phyloP scores from a whole-genome alignment of 2,888 invertebrate species.

The Alloplasta piceator region DNA sequence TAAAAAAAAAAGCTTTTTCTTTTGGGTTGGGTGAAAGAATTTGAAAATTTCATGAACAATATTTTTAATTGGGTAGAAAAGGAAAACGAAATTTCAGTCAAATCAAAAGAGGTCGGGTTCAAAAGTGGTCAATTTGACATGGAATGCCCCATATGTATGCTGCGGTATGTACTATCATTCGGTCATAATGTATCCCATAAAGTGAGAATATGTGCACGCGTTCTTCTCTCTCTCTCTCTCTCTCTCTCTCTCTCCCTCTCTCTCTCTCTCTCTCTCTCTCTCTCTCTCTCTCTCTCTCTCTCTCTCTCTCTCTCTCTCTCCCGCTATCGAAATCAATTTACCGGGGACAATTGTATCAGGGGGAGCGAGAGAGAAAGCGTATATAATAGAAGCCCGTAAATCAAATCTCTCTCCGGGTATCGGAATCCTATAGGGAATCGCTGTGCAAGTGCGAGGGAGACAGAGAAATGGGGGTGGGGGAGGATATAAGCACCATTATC shows the following conservation, averaged over 20 bases:
- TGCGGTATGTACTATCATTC: slow-evolving; percentile 8
- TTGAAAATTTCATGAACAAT: no score
- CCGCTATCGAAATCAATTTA: slow-evolving; percentile 59
- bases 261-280: slow-evolving; percentile 34
- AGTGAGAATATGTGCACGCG: slow-evolving; percentile 45
- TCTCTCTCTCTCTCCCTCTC: slow-evolving; percentile 35
- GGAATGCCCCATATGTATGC: slow-evolving; percentile 47
- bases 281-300: slow-evolving; percentile 31
- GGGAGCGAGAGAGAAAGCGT: slow-evolving; percentile 38
- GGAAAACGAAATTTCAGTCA: no score
- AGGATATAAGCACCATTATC: slow-evolving; percentile 40
- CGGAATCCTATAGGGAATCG: slow-evolving; percentile 57
- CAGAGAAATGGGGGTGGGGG: slow-evolving; percentile 2
- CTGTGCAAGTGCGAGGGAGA: slow-evolving; percentile 1
- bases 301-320: slow-evolving; percentile 34
- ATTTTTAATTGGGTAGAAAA: no score
- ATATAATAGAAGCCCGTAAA: slow-evolving; percentile 64
- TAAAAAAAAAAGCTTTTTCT: no score
- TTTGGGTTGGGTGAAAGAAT: no score
- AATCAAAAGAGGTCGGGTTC: no score
- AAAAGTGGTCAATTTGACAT: no score
- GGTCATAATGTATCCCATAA: slow-evolving; percentile 30
- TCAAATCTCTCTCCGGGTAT: slow-evolving; percentile 64
- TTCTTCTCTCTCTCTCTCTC: slow-evolving; percentile 31
- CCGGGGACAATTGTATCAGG: slow-evolving; percentile 57